A percentile compares a stretch with the other conserved stretches of the same genome.
Evolutionary conservation across 2,888 invertebrate genomes (phyloP).

Genomic region (Sphinx pinastri): DNA sequence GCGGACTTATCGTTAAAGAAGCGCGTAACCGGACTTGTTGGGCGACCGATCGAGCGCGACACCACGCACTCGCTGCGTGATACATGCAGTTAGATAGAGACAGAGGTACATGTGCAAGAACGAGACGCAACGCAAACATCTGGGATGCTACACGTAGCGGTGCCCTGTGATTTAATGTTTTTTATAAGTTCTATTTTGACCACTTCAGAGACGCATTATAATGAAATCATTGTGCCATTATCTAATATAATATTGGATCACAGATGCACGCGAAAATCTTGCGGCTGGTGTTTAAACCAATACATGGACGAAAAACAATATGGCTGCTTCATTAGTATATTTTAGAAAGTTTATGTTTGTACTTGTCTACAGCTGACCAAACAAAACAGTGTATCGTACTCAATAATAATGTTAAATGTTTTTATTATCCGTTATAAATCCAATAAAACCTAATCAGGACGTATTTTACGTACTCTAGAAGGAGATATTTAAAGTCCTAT

Average conservation of each 20-base stretch:
- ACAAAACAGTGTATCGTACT: neutral
- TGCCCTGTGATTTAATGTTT: slow-evolving; percentile 48
- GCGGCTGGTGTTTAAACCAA: neutral
- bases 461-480: neutral
- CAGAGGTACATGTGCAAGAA: slow-evolving; percentile 39
- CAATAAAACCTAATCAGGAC: neutral
- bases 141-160: slow-evolving; percentile 47
- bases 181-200: slow-evolving; percentile 45
- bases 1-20: slow-evolving; percentile 22
- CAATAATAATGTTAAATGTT: too few species aligned
- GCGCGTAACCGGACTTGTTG: slow-evolving; percentile 31
- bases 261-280: neutral
- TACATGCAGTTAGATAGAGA: slow-evolving; percentile 42
- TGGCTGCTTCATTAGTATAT: slow-evolving; percentile 20
- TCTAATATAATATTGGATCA: neutral
- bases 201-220: slow-evolving; percentile 17
- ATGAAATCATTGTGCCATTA: slow-evolving; percentile 30
- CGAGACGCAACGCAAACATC: slow-evolving; percentile 62
- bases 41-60: slow-evolving; percentile 42
- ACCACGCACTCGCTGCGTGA: slow-evolving; percentile 55
- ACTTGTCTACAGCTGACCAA: neutral
- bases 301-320: slow-evolving; percentile 15
- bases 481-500: neutral
- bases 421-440: neutral
- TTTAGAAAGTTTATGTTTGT: slow-evolving; percentile 21